Conservation (phyloP, 2,888 invertebrate genomes). For the Silvanus unidentatus region DNA sequence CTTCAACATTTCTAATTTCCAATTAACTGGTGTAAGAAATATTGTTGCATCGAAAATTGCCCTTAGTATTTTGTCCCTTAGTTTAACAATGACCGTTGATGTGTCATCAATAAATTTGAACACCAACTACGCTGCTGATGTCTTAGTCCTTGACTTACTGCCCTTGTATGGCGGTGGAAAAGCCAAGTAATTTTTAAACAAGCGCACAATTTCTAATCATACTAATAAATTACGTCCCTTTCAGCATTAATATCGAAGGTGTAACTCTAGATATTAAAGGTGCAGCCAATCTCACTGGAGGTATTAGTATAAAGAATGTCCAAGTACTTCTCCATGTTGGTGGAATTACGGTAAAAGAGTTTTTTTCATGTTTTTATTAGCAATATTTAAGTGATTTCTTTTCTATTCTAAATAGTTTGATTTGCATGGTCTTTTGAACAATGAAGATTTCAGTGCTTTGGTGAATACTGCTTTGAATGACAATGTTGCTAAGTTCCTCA, state of each 20-base stretch:
- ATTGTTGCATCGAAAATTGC: slow-evolving; percentile 17
- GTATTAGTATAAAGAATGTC: slow-evolving; percentile 9
- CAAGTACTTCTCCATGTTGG: background rate
- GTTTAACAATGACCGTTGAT: slow-evolving; percentile 19
- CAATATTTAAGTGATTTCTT: background rate
- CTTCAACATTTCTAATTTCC: slow-evolving; percentile 13
- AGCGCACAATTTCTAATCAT: no score
- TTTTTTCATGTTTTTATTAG: background rate
- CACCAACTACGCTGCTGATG: slow-evolving; percentile 18
- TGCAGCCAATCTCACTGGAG: slow-evolving; percentile 6
- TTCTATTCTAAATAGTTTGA: slow-evolving; percentile 26
- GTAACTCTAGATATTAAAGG: slow-evolving; percentile 8
- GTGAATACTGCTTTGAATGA: slow-evolving; percentile 26
- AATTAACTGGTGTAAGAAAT: slow-evolving; percentile 15
- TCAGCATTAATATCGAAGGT: slow-evolving; percentile 9
- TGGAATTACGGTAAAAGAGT: background rate
- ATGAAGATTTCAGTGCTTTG: slow-evolving; percentile 31
- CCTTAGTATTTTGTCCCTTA: slow-evolving; percentile 8
- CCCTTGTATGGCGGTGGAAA: slow-evolving; percentile 23
- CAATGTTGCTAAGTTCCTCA: slow-evolving; percentile 25
- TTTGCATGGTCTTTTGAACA: slow-evolving; percentile 31
- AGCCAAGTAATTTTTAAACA: no score
- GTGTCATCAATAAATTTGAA: slow-evolving; percentile 15
- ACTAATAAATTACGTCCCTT: no score
- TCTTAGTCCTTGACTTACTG: slow-evolving; percentile 17